Conservation (phyloP, 2,797 vertebrate species). For the Xiphophorus birchmanni region DNA sequence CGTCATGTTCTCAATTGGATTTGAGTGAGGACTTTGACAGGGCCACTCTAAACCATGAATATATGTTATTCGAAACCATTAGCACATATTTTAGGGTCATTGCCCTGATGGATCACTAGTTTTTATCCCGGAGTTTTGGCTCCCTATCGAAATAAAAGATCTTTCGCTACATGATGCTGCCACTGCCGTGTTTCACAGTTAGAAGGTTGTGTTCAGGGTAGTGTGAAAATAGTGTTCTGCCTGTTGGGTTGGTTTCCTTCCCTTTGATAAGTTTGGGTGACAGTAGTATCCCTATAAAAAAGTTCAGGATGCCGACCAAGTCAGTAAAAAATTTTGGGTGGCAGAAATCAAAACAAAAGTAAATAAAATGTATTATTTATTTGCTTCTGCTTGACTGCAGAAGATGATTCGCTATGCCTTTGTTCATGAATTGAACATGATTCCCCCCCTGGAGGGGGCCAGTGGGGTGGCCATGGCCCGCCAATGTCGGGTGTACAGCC, state of each 20-base stretch:
- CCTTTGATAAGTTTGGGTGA: not conserved
- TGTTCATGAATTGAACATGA: no score
- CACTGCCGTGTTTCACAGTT: not conserved
- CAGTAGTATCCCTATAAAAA: no score
- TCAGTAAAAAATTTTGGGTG: no score
- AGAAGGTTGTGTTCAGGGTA: not conserved
- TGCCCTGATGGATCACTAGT: not conserved
- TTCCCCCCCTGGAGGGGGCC: no score
- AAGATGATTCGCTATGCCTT: no score
- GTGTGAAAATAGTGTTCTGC: not conserved
- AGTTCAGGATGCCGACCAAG: no score
- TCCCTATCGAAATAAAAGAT: not conserved
- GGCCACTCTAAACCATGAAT: not conserved
- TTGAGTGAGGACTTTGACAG: not conserved
- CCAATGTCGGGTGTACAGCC: no score
- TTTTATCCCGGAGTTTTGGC: not conserved
- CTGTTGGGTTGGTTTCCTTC: not conserved
- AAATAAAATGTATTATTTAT: no score
- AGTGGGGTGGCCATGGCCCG: no score
- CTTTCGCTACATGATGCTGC: not conserved
- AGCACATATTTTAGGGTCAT: not conserved
- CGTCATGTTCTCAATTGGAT: not conserved
- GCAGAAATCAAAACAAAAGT: no score
- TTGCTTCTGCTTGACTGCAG: no score
- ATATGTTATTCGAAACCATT: not conserved